phyloP scores from a whole-genome alignment of 2,888 invertebrate species.

The Buathra laborator region DNA sequence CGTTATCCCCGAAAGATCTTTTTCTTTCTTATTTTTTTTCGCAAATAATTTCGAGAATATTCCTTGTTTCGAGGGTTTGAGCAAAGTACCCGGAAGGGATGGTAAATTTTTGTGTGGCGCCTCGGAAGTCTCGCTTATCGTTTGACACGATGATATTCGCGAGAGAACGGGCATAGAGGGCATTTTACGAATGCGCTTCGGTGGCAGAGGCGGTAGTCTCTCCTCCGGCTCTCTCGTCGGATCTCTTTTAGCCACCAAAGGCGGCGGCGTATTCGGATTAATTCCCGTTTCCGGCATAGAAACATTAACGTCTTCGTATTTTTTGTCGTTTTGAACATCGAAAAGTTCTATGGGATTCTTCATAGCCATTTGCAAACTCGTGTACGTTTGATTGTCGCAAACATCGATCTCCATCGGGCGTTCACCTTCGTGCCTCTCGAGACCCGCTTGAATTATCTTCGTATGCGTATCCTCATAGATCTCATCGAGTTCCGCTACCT shows the following conservation, averaged over 20 bases:
- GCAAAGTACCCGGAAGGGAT: slow-evolving; percentile 86
- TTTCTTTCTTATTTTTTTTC: slow-evolving; percentile 86
- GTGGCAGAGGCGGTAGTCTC: slow-evolving; percentile 92
- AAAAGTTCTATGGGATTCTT: slow-evolving; percentile 91
- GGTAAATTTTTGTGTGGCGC: slow-evolving; percentile 87
- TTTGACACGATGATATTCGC: slow-evolving; percentile 76
- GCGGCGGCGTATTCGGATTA: slow-evolving; percentile 75
- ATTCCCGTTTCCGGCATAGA: slow-evolving; percentile 84
- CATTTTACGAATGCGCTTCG: slow-evolving; percentile 88
- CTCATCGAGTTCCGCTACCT: slow-evolving; percentile 93
- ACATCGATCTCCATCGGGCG: slow-evolving; percentile 88
- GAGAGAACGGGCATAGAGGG: slow-evolving; percentile 83
- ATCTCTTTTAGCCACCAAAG: slow-evolving; percentile 84
- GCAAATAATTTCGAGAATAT: slow-evolving; percentile 89
- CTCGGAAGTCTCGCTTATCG: slow-evolving; percentile 69
- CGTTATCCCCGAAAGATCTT: slow-evolving; percentile 62
- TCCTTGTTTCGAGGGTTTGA: slow-evolving; percentile 88
- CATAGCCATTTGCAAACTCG: slow-evolving; percentile 94
- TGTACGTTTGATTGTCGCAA: slow-evolving; percentile 92
- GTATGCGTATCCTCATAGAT: slow-evolving; percentile 92
- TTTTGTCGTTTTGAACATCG: slow-evolving; percentile 84
- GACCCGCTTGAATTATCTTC: slow-evolving; percentile 84
- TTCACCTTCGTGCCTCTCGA: slow-evolving; percentile 74
- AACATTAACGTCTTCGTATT: slow-evolving; percentile 88
- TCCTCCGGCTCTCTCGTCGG: slow-evolving; percentile 86